phyloP scores from a whole-genome alignment of 2,888 invertebrate species.

The Morpho helenor region DNA sequence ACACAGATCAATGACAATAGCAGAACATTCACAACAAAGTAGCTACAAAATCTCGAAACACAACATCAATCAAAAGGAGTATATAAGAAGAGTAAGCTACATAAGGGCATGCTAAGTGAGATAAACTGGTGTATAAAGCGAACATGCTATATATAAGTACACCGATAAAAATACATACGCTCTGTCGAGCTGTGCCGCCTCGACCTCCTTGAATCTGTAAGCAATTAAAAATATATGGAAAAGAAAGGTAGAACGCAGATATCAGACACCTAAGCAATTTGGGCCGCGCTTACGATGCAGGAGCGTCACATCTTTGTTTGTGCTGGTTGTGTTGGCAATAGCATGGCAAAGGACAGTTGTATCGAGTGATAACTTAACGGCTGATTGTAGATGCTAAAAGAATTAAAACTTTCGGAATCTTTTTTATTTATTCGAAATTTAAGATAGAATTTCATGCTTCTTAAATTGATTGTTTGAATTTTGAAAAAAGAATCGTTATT shows the following conservation, averaged over 20 bases:
- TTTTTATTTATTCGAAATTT: no score
- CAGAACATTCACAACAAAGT: background rate
- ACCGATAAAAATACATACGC: constrained; percentile 85
- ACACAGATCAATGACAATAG: background rate
- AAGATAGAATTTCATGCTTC: no score
- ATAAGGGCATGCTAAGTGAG: constrained; percentile 16
- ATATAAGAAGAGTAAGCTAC: constrained; percentile 7
- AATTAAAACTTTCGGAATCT: background rate
- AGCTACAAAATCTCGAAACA: background rate
- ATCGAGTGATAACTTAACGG: background rate
- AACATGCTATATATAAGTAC: constrained; percentile 47
- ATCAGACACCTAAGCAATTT: constrained; percentile 54
- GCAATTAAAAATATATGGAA: constrained; percentile 77
- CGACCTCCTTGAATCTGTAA: constrained; percentile 92
- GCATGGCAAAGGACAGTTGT: constrained; percentile 34
- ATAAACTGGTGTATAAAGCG: constrained; percentile 42
- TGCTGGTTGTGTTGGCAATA: constrained; percentile 55
- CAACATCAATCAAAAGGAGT: background rate
- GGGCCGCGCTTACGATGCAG: constrained; percentile 43
- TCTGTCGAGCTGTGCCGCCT: constrained; percentile 88
- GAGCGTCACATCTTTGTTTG: constrained; percentile 56
- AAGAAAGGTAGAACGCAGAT: constrained; percentile 66
- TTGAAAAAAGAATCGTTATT: no score
- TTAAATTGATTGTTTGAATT: no score
- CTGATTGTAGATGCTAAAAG: no score